phyloP scores from a whole-genome alignment of 1,140 invertebrate genomes.

The Dinothrombium tinctorium region DNA sequence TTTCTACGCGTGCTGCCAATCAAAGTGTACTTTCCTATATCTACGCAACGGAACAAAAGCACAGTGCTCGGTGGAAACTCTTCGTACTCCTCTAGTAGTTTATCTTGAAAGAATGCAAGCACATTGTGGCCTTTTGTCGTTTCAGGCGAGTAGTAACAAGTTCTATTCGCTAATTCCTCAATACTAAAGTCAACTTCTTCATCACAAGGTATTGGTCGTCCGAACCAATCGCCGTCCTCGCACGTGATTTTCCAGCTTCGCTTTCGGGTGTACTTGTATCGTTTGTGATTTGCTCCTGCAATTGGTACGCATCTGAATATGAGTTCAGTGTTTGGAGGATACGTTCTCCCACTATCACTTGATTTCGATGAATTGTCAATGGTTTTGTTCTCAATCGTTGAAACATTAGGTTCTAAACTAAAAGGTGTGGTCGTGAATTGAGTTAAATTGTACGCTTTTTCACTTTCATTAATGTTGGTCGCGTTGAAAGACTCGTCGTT shows the following conservation, averaged over 20 bases:
- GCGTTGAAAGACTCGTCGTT: too few relatives aligned
- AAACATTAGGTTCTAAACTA: too few relatives aligned
- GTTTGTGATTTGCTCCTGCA: slow-evolving; percentile 28
- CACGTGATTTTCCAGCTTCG: slow-evolving; percentile 57
- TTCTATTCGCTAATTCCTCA: slow-evolving; percentile 28
- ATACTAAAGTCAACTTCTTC: slow-evolving; percentile 5
- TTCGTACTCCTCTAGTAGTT: slow-evolving; percentile 44
- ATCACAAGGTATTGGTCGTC: slow-evolving; percentile 43
- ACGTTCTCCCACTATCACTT: not conserved
- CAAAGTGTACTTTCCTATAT: slow-evolving; percentile 46
- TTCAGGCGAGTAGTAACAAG: slow-evolving; percentile 33
- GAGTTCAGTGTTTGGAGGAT: slow-evolving; percentile 47
- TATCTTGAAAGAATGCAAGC: slow-evolving; percentile 49
- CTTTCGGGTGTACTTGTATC: slow-evolving; percentile 54
- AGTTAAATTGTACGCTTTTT: too few relatives aligned
- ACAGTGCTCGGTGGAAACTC: slow-evolving; percentile 47
- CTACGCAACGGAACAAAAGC: slow-evolving; percentile 41
- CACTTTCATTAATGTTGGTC: too few relatives aligned
- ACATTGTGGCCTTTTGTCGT: slow-evolving; percentile 43
- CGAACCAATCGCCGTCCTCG: slow-evolving; percentile 55
- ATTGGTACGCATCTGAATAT: slow-evolving; percentile 49
- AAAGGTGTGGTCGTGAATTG: not conserved
- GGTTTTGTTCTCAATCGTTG: not conserved
- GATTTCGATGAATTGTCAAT: not conserved
- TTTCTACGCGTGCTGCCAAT: slow-evolving; percentile 32